Base-by-base conservation (phyloP, 2,888 invertebrate species). In the Drosophila paracracens region DNA sequence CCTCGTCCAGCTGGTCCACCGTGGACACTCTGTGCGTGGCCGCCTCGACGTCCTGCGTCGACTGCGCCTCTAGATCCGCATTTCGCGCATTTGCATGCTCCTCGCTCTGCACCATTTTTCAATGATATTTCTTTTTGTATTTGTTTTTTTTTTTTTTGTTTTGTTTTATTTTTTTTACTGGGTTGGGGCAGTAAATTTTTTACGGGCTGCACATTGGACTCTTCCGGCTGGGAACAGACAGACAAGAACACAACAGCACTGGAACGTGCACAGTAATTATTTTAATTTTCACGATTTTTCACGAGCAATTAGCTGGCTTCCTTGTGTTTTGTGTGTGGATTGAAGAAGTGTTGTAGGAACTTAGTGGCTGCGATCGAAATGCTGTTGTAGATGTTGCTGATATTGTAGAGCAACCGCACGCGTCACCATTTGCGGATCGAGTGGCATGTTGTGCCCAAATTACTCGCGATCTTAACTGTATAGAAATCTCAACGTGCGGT, bases 381-480 rank as follows among this genome's bases (percentile, higher is more conserved):
- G 54, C 53, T 52, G 46, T 31, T 46, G 52, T 56, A 50, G 53
- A 33, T 61, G 57, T n/a, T 50, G 53, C 29, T 66, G 54, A 51
- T 56, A 48, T 70, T 61, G 73, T 21, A 69, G 76, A 71, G 74
- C 72, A 82, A 90, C 91, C 85, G 75, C 72, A 76, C 81, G 76
- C 76, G 61, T 77, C 76, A 82, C 74, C 62, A 76, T 69, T 62
- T 77, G 79, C 77, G 68, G 65, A 66, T 70, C 82, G 77, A 91
- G 80, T 90, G 91, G 70, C 90, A 83, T 83, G 72, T 57, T 79
- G 73, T 76, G 76, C 62, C 64, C 60, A 57, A 74, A 50, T 50
- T 57, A 73, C 79, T 16, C 29, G 65, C 57, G 74, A 83, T 91
- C 88, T 90, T 89, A 90, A 90, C 88, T 78, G 79, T 57, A 68